Evolutionary conservation across 2,888 invertebrate species (phyloP), one percentile per base, ranked within the genome.

Genomic region (Gisinianus flammeolus): DNA sequence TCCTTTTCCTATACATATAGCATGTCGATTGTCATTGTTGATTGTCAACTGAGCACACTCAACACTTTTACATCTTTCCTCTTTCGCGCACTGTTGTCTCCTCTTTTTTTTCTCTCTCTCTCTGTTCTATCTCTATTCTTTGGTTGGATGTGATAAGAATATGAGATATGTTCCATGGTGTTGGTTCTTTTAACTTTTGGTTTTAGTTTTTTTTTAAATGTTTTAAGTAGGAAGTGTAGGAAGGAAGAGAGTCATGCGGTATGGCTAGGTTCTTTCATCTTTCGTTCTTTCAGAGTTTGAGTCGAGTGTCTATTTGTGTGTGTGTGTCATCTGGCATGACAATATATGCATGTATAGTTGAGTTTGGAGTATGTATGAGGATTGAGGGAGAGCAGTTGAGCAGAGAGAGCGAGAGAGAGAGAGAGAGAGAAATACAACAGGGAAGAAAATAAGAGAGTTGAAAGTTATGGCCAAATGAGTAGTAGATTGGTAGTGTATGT

Each of bases 381-480:
- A n/a, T n/a, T 44, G 44, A 44, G 44, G 44, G 44, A 44, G 44
- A 44, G 19, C 19, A 19, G 44, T 2, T 16, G 19, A 44, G 44
- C 2, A 1, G 8, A 44, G 8, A 44, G 3, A 35, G 12, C 8
- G 6, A 44, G 44, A 44, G 16, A 44, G 44, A 44, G 44, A 44
- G 3, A n/a, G 44, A 44, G 2, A 44, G 44, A 6, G 44, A 44
- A 44, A 44, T 19, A 44, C 44, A 44, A 44, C 16, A 44, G 19
- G 44, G n/a, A 44, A 44, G 44, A 44, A 44, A 44, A 44, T 44
- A 44, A 44, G 44, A 44, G 44, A 44, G 44, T 44, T 44, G 44
- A 58, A 58, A 58, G 56, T 58, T 22, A 58, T 58, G 56, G 56
- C 56, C 2, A 58, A 58, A 58, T 58, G 56, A 24, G 56, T n/a